phyloP scores from a whole-genome alignment of 1,140 invertebrate genomes.

The Drosophila ogumai region DNA sequence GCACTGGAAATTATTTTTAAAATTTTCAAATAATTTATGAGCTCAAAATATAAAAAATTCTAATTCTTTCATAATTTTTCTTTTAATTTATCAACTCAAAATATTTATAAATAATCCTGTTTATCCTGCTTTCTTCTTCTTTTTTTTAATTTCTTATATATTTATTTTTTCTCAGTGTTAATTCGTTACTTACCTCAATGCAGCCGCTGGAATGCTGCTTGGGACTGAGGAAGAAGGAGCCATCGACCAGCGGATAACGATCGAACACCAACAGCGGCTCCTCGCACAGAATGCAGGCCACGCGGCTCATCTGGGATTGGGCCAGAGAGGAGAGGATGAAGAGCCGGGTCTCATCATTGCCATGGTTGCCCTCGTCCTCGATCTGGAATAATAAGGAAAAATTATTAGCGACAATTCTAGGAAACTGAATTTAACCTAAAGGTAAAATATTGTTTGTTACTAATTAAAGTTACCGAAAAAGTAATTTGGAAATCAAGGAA shows the following conservation, averaged over 20 bases:
- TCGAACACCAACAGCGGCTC: conserved; percentile 96
- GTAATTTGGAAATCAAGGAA: too few species aligned
- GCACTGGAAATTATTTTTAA: neutral
- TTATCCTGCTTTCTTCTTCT: neutral
- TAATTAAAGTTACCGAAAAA: neutral
- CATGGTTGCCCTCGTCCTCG: conserved; percentile 98
- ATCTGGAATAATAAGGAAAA: conserved; percentile 87
- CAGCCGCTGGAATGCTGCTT: conserved; percentile 93
- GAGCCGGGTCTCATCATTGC: conserved; percentile 97
- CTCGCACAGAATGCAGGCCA: conserved; percentile 95
- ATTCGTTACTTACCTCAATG: conserved; percentile 89
- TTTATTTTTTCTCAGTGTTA: neutral
- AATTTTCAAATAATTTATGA: neutral
- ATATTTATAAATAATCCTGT: neutral
- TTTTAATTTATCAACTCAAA: neutral
- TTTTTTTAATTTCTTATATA: neutral
- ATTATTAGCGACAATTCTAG: conserved; percentile 14
- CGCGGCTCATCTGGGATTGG: conserved; percentile 92
- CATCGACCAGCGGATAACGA: conserved; percentile 97
- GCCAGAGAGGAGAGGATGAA: conserved; percentile 96
- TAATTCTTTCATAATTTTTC: neutral
- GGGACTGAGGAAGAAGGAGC: conserved; percentile 98
- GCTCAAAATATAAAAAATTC: neutral
- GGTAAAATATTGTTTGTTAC: neutral
- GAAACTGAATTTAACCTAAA: neutral